Evolutionary conservation across 1,140 invertebrate genomes (phyloP), one percentile per base, ranked within the genome.

Genomic region (Drosophila miranda): DNA sequence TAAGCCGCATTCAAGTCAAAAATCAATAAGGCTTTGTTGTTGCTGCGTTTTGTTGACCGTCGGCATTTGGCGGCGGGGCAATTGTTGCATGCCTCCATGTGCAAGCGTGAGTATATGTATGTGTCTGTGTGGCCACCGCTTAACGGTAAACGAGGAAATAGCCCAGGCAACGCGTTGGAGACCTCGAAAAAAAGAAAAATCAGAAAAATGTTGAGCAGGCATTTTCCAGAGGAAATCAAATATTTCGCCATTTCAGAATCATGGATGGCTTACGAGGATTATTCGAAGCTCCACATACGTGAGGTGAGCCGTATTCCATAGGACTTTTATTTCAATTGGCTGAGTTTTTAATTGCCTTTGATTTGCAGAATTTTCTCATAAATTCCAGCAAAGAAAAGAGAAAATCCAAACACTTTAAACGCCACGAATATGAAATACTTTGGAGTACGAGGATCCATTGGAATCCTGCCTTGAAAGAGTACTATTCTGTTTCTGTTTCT

Each of bases 21-120:
- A 75, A 75, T 75, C 73, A 75, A 75, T 75, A 75, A 48, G 54
- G 72, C 63, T 75, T 75, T 75, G 51, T 74, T 46, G 62, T 30
- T 57, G 46, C 56, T 34, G 69, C 48, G 71, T 50, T 53, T 41
- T 72, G 69, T 74, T 73, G 69, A 63, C 71, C 53, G 50, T 46
- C 62, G 64, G 61, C 42, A 66, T 68, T 66, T 55, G 42, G 62
- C 43, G 59, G 53, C 2, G 4, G 51, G 59, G 60, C 53, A 74
- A 74, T 74, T 73, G 58, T 73, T 73, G 70, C 70, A 73, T 46
- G 57, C 62, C 67, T 41, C 50, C 70, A 55, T 41, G 38, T 28
- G 28, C 21, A 34, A 34, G 9, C 34, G n/a, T 21, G 26, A 13
- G 19, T 53, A 16, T 16, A 16, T 16, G 16, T 16, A 3, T 4